Evolutionary conservation across 2,888 invertebrate species (phyloP), one percentile per base, ranked within the genome.

Genomic region (Globia sparganii): DNA sequence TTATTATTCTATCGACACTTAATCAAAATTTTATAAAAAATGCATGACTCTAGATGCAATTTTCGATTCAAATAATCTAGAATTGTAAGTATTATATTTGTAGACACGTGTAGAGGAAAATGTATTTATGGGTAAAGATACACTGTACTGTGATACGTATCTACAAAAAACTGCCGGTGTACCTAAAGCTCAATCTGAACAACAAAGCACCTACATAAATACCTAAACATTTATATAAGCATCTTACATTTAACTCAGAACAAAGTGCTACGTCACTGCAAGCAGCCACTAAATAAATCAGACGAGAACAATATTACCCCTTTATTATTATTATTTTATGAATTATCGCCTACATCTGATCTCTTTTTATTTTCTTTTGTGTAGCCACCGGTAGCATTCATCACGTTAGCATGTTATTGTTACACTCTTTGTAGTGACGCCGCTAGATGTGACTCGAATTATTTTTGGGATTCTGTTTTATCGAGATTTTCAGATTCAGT

Each of bases 281-380:
- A 81, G 82, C 80, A 86, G 87, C 87, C 87, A 91, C 91, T 92
- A 91, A 90, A 94, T 94, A 93, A 93, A 91, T 91, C 90, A 91
- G 86, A 83, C 68, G 58, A 87, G 92, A 89, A 94, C 94, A 94
- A 92, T 92, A 94, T 94, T 92, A 93, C 91, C 90, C 91, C 90
- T 91, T 93, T 94, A 93, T 94, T 94, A 93, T 94, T 92, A 90
- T 94, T 94, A n/a, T 93, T 94, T 94, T 93, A 94, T 95, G 94
- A 95, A 95, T 95, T 95, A 96, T 95, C 93, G 93, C 90, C 92
- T 92, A 91, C 94, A 92, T 92, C 91, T 93, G 92, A 93, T 91
- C 91, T 93, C 90, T 92, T 93, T 85, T 87, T 87, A 88, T 87
- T 94, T 94, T 94, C 92, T 92, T 94, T 94, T 93, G 92, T 93